Base-by-base conservation (phyloP, 2,113 vertebrate species). In the Apaloderma vittatum region DNA sequence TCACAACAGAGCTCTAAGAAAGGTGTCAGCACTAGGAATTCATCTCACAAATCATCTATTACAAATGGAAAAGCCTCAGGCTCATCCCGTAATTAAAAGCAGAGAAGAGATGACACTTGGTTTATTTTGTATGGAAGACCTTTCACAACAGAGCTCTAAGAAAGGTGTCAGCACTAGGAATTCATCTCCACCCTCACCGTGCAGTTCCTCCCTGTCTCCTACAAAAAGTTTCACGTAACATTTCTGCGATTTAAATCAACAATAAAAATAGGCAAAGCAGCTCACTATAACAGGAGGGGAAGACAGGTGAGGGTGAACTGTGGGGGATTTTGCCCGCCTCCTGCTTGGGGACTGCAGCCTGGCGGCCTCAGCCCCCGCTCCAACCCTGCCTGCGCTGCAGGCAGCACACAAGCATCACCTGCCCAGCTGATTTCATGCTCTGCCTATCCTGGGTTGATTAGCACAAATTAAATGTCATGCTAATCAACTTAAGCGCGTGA, bases 331-430 rank as follows among this genome's bases (percentile, higher is more conserved):
- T 82, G 54, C 34, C 46, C 0, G 0, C 24, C 59, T 62, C 20
- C 51, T 2, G 7, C 29, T 36, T 63, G 61, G 55, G 40, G 71
- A 83, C 55, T 1, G 7, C 49, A 40, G 81, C 29, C 36, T 30
- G 30, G 65, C 70, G 81, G 49, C 8, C 36, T 45, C 73, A 58
- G 49, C 13, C 49, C n/a, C 17, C 12, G 13, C 23, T 59, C 46
- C 46, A 32, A 57, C 49, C 11, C 16, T 36, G 40, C 20, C n/a
- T 4, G 2, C 0, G 0, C 58, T 34, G 43, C 2, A 0, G 67
- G 65, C 36, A 74, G 80, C 57, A 68, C 4, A 2, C 45, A 36
- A 72, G 58, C 5, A 0, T 57, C 74, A 79, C 77, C 89, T 52
- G 72, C 62, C 43, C 54, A 22, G 24, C n/a, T 40, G 32, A 78